phyloP scores from a whole-genome alignment of 2,888 invertebrate genomes.

The Xanthorhoe designata region DNA sequence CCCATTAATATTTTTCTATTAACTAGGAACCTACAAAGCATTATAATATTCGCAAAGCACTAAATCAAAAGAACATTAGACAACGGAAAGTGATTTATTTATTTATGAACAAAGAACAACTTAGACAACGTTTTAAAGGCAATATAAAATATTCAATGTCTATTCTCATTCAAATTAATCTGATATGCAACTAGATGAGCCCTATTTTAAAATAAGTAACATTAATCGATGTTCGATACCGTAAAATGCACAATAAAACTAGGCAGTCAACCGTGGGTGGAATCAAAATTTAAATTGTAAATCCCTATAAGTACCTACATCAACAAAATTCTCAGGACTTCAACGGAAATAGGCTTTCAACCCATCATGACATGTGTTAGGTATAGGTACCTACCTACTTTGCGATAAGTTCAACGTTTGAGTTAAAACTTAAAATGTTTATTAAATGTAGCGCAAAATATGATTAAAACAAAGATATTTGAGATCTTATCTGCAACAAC shows the following conservation, averaged over 20 bases:
- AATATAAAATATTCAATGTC: background rate
- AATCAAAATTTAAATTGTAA: background rate
- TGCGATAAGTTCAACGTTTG: too few species aligned
- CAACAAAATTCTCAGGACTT: background rate
- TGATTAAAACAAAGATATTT: too few species aligned
- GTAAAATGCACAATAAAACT: slow-evolving; percentile 22
- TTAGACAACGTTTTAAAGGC: background rate
- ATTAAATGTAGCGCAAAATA: too few species aligned
- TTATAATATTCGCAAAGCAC: background rate
- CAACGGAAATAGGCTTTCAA: too few species aligned
- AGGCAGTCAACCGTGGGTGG: slow-evolving; percentile 9
- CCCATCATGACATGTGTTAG: too few species aligned
- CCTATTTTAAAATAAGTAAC: slow-evolving; percentile 19
- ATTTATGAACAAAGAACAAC: too few species aligned
- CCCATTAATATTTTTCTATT: too few species aligned
- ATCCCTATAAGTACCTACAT: background rate
- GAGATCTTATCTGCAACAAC: too few species aligned
- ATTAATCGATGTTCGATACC: slow-evolving; percentile 16
- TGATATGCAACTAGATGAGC: background rate
- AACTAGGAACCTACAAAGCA: too few species aligned
- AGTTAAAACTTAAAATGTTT: too few species aligned
- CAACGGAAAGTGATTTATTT: too few species aligned
- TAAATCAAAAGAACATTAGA: background rate
- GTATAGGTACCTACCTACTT: too few species aligned
- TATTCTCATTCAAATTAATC: slow-evolving; percentile 3